Evolutionary conservation across 1,140 invertebrate genomes (phyloP).

Genomic region (Geopemphigus sp.): DNA sequence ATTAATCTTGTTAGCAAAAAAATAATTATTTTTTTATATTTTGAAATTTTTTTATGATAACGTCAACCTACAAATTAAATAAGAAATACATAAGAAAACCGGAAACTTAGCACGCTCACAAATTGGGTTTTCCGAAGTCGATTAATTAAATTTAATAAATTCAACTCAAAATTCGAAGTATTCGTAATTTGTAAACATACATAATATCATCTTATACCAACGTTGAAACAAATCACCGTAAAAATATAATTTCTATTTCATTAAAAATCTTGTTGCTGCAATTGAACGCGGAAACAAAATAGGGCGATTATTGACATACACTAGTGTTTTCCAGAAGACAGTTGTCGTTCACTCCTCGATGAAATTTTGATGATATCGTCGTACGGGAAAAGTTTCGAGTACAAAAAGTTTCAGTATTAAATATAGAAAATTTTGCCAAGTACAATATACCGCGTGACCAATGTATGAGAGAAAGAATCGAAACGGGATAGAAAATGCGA

Average conservation of each 20-base stretch:
- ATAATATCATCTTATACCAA: too few relatives aligned
- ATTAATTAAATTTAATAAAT: too few relatives aligned
- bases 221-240: background rate
- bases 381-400: conserved; percentile 27
- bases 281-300: background rate
- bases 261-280: background rate
- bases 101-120: too few relatives aligned
- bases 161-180: too few relatives aligned
- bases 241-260: background rate
- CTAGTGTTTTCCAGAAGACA: background rate
- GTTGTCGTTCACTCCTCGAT: background rate
- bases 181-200: too few relatives aligned
- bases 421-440: conserved; percentile 16
- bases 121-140: too few relatives aligned
- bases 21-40: too few relatives aligned
- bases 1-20: too few relatives aligned
- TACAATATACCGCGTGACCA: background rate
- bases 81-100: too few relatives aligned
- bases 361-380: conserved; percentile 15
- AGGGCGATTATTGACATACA: background rate
- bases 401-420: conserved; percentile 19
- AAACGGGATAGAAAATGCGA: background rate
- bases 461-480: background rate
- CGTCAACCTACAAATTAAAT: too few relatives aligned
- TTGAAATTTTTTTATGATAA: too few relatives aligned